Conservation (phyloP, 2,797 vertebrate genomes). For the Sebastes hubbsi region DNA sequence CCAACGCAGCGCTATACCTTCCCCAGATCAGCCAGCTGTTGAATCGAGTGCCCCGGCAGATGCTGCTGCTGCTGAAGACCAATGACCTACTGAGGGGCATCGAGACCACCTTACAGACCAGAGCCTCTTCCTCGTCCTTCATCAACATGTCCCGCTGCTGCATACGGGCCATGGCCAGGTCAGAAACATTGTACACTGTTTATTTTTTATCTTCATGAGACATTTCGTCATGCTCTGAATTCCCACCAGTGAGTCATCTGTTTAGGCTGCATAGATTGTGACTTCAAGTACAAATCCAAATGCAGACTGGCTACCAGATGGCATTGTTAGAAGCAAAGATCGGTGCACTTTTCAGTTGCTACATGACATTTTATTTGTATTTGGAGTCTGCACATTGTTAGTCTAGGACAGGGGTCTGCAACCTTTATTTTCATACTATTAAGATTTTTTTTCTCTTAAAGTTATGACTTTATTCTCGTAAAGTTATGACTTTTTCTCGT, state of each 20-base stretch:
- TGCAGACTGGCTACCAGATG: no score
- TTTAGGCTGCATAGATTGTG: background rate
- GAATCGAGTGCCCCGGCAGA: conserved; percentile 91
- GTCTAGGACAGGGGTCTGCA: no score
- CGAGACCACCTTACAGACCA: conserved; percentile 88
- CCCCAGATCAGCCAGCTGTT: conserved; percentile 94
- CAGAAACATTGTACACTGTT: conserved; percentile 28
- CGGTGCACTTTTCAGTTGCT: no score
- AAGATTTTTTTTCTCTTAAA: no score
- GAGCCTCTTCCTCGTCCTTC: conserved; percentile 92
- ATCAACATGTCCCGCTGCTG: conserved; percentile 98
- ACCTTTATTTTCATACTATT: no score
- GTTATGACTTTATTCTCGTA: no score
- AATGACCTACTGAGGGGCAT: conserved; percentile 95
- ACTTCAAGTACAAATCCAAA: no score
- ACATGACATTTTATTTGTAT: no score
- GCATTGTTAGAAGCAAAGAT: no score
- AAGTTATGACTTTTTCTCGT: no score
- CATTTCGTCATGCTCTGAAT: background rate
- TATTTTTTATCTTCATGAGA: background rate
- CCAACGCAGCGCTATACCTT: conserved; percentile 89
- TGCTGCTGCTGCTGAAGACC: conserved; percentile 97
- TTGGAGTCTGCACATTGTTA: no score
- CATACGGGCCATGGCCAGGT: conserved; percentile 88
- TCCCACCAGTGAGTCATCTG: background rate